These are phyloP conservation scores for Elaphurus davidianus DNA, from an alignment of 2,113 vertebrate genomes.

Conservation along the genomic window DNA sequence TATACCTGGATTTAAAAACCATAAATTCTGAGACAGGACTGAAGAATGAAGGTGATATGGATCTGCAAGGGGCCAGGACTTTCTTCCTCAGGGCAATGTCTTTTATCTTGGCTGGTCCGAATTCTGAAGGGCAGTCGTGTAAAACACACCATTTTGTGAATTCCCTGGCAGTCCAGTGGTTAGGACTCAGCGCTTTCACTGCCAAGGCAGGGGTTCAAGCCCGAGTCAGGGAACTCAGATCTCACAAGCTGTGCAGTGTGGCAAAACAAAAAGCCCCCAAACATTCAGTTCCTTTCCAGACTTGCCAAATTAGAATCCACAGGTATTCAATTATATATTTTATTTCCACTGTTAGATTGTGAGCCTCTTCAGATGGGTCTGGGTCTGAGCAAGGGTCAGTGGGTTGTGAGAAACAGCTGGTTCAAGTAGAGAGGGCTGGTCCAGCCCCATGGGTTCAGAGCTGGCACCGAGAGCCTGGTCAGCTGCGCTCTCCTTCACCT, in stretches of 20 bases:
- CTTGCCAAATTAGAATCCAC: not conserved
- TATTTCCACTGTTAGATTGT: not conserved
- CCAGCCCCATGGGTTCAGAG: not conserved
- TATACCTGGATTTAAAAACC: not conserved
- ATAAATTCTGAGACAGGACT: not conserved
- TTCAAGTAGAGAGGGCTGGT: not conserved
- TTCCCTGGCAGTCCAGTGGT: not conserved
- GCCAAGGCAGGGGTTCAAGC: not conserved
- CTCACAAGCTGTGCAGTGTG: not conserved
- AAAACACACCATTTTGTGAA: not conserved
- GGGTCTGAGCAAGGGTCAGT: not conserved
- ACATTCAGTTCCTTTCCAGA: not conserved
- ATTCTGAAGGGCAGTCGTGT: not conserved
- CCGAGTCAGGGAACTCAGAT: not conserved
- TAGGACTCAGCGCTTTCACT: not conserved
- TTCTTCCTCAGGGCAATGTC: not conserved
- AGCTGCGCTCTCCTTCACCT: too few relatives aligned
- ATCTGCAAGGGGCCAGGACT: not conserved
- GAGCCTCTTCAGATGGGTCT: not conserved
- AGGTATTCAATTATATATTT: not conserved
- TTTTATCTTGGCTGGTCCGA: not conserved
- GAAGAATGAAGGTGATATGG: rapidly evolving
- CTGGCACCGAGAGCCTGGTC: not conserved
- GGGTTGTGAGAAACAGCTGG: not conserved
- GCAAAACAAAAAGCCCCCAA: not conserved